Base-by-base conservation (phyloP, 92 coral and sea anemone genomes). In the Porites cylindrica region DNA sequence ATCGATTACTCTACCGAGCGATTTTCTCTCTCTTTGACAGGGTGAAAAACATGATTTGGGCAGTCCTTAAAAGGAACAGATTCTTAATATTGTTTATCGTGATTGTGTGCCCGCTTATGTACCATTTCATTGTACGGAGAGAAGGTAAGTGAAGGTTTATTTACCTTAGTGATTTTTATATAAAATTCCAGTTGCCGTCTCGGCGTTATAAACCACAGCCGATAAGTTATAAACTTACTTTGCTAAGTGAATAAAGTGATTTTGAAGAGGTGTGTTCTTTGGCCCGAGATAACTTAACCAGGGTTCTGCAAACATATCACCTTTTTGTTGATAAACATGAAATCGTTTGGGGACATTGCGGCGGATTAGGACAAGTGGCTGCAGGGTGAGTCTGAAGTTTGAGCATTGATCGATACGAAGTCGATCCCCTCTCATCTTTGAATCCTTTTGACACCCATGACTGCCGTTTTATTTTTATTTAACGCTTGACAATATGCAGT, bases 1-100 rank as follows among this genome's bases (percentile, higher is more conserved):
- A 2, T 14, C 61, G 14, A 56, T 14, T 56, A 56, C 61, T 56
- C 16, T 56, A 56, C 47, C 7, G 63, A 47, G 16, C 62, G 66
- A 51, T 23, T 67, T 16, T 70, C 18, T 58, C 20, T 82, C 68
- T 51, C 7, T 72, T 52, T 51, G 71, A 51, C 64, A 53, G 83
- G 70, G 32, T 6, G 38, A 78, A 85, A 90, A 88, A 61, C 75
- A 93, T 95, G 94, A 87, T 91, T 81, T 93, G 91, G 70, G 43
- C 95, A 19, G 86, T 94, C 20, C 85, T 95, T 66, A 92, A 86
- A 88, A 96, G 99, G 68, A 96, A 93, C 85, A 89, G 96, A 59
- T 90, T 90, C 54, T 70, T 96, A 63, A 65, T 95, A 21, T 68
- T 94, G 58, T 90, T 87, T 10, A 86, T 95, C 52, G 78, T 92